A percentile compares a stretch with the other conserved stretches of the same genome.
Evolutionary conservation across 2,113 vertebrate genomes (phyloP).

Genomic region (Spilogale gracilis): DNA sequence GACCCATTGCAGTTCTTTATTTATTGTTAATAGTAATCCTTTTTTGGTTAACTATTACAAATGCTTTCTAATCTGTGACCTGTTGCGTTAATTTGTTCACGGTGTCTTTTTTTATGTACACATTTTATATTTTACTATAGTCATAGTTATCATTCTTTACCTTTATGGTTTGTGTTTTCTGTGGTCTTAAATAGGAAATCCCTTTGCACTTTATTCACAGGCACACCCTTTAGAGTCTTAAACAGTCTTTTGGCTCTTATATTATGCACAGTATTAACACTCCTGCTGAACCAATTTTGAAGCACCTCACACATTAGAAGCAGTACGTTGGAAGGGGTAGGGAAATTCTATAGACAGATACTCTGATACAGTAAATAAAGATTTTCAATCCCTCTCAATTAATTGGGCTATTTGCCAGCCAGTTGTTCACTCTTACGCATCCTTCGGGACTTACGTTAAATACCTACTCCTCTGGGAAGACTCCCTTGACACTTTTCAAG

Average conservation of each 20-base stretch:
- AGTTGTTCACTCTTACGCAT: not conserved
- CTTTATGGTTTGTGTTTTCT: slow-evolving; percentile 7
- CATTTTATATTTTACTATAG: not conserved
- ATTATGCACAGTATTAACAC: not conserved
- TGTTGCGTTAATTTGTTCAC: not conserved
- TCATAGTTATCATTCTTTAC: not conserved
- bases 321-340: not conserved
- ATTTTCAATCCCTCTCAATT: not conserved
- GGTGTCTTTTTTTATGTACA: not conserved
- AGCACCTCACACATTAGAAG: not conserved
- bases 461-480: not conserved
- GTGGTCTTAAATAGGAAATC: slow-evolving; percentile 14
- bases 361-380: not conserved
- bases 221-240: not conserved
- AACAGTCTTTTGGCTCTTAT: not conserved
- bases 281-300: not conserved
- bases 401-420: not conserved
- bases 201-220: not conserved
- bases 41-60: not conserved
- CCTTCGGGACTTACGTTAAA: not conserved
- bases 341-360: not conserved
- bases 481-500: not conserved
- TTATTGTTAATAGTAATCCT: not conserved
- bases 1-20: slow-evolving; percentile 5
- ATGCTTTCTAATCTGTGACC: not conserved